Evolutionary conservation across 1,140 invertebrate genomes (phyloP), one percentile per base, ranked within the genome.

Genomic region (Drosophila takahashii): DNA sequence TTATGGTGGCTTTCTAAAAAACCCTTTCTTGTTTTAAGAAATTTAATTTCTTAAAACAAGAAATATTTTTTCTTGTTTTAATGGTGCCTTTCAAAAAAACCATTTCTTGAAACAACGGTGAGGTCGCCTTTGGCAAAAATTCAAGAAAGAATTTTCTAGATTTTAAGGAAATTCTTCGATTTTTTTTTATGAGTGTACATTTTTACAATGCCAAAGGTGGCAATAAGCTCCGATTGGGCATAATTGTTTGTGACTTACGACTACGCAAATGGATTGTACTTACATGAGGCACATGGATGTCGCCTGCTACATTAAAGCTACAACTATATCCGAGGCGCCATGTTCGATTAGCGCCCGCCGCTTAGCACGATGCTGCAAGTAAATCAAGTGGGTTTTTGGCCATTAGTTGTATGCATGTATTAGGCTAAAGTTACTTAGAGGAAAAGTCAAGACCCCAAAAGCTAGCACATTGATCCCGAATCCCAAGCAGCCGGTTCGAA

Each of bases 311-410:
- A 90, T 90, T 79, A 79, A 87, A 89, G 79, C 90, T 91, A 92
- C 85, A 92, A 91, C 91, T 92, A 92, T 92, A 92, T 92, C 91
- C 91, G 91, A 92, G 91, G 91, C 91, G 91, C 91, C 91, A 92
- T 92, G 72, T 91, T 91, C 83, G 79, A 90, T 72, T 81, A 91
- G 90, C 90, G 90, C 91, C 91, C 90, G 74, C 91, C 90, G 81
- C 91, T 91, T 81, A 89, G 79, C 90, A 92, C 86, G 76, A 85
- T 92, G 78, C 91, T 92, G 81, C 13, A 92, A 89, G 11, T 59
- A 58, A 36, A 76, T 32, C 3, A 47, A 36, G 62, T 32, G 52
- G 8, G 8, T 6, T 29, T 29, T 9, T 3, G 8, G 1, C 16
- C 26, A 26, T 34, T 44, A 26, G n/a, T 13, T 4, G n/a, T 32